Evolutionary conservation across 1,140 invertebrate species (phyloP).

Genomic region (Leptestheria dahalacensis): DNA sequence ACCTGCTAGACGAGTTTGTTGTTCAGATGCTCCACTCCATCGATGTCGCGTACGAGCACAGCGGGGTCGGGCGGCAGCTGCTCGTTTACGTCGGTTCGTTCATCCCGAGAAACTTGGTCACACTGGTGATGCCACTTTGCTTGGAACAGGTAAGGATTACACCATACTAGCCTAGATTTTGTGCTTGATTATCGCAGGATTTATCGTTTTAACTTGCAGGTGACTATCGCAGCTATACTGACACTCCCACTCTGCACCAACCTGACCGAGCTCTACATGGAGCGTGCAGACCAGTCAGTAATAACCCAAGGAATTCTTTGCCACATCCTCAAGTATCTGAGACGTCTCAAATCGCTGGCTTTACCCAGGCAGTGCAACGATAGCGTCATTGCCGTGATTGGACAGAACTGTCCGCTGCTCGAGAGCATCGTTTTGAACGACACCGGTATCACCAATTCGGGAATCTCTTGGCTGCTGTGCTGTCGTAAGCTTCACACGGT

Average conservation of each 20-base stretch:
- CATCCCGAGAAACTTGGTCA: conserved; percentile 15
- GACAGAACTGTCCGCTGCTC: conserved; percentile 15
- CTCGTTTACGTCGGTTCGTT: conserved; percentile 16
- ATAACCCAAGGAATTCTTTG: conserved; percentile 17
- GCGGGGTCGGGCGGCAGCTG: conserved; percentile 16
- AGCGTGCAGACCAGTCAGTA: conserved; percentile 15
- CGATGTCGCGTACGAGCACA: conserved; percentile 14
- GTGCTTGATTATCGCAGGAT: background rate
- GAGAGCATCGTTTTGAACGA: conserved; percentile 17
- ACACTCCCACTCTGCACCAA: conserved; percentile 15
- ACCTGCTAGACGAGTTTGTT: conserved; percentile 15
- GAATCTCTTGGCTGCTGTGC: conserved; percentile 16
- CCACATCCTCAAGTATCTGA: conserved; percentile 15
- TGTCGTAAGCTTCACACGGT: conserved; percentile 14
- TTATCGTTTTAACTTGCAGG: conserved; percentile 2
- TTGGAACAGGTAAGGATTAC: conserved; percentile 11
- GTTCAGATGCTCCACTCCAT: conserved; percentile 13
- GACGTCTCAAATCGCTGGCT: conserved; percentile 12
- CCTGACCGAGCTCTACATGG: conserved; percentile 17
- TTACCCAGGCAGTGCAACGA: conserved; percentile 17
- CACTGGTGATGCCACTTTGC: conserved; percentile 14
- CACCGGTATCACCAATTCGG: conserved; percentile 15
- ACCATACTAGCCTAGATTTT: background rate
- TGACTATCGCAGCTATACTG: conserved; percentile 17
- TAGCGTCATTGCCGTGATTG: conserved; percentile 16